phyloP scores from a whole-genome alignment of 2,888 invertebrate genomes.

The Stenotaenia linearis region DNA sequence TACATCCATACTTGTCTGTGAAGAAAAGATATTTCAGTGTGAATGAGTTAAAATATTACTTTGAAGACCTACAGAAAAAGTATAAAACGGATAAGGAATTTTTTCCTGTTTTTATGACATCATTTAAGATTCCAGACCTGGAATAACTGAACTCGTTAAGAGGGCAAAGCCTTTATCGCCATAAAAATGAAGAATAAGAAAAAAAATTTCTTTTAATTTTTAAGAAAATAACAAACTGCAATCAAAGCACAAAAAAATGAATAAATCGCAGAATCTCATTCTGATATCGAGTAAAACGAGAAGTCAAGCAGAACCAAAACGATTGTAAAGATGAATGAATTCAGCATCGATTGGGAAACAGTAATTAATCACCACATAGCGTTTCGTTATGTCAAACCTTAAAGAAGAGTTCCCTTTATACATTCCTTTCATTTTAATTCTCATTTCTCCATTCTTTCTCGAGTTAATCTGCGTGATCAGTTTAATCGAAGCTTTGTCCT shows the following conservation, averaged over 20 bases:
- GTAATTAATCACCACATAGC: not conserved
- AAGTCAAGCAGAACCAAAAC: conserved; percentile 9
- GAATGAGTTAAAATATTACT: not conserved
- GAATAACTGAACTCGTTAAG: not conserved
- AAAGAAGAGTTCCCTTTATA: not conserved
- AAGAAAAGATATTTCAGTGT: not conserved
- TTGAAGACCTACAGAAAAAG: not conserved
- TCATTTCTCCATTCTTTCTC: not conserved
- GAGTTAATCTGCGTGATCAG: not conserved
- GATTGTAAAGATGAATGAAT: conserved; percentile 5
- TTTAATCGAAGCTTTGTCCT: conserved; percentile 4
- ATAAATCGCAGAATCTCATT: not conserved
- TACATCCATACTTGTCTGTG: too few species aligned
- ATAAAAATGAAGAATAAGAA: not conserved
- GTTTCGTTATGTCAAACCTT: not conserved
- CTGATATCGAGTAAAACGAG: not conserved
- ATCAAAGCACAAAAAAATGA: not conserved
- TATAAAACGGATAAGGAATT: not conserved
- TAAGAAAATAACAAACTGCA: not conserved
- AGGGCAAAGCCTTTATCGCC: not conserved
- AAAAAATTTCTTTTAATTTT: not conserved
- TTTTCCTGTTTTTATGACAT: not conserved
- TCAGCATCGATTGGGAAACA: not conserved
- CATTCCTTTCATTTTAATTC: not conserved
- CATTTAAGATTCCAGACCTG: not conserved